Evolutionary conservation across 2,888 invertebrate species (phyloP), one percentile per base, ranked within the genome.

Genomic region (Hipparchia semele): DNA sequence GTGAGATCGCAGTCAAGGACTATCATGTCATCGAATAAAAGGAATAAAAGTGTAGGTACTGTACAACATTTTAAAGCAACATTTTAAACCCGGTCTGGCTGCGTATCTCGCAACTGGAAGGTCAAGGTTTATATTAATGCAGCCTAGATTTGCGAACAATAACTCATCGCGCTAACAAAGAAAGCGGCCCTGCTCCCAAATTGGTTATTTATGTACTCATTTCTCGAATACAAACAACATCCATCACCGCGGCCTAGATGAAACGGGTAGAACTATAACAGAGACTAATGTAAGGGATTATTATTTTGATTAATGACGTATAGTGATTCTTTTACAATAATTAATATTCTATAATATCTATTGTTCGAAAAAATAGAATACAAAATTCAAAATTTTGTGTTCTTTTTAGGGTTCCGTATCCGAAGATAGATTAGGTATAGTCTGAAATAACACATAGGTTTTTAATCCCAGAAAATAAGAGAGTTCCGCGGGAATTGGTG

Each of bases 191-290:
- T 5, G 68, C 45, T 68, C 33, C 68, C 68, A 68, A 68, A 68
- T 68, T 68, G 68, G 68, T 59, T 68, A 59, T 68, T 68, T 59
- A 68, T 68, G 68, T 68, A 68, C 68, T 51, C 68, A 39, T 59
- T 58, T 33, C 59, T 59, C 59, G 45, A 23, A 59, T 59, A 46
- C 59, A 68, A 68, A 59, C 59, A 59, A 33, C 68, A 68, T 68
- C 59, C 58, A 68, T 68, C 68, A 68, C 33, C 68, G 65, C 2
- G 2, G 53, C 23, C 33, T 53, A 33, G 51, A 65, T 65, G 49
- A 51, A 65, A 51, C 3, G 51, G 13, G 33, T 65, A 23, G 33
- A 60, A 39, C 33, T 60, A 60, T 10, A 60, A 60, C 39, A 7
- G 23, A 58, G 8, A 58, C 13, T 58, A 58, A 58, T 60, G 59